These are phyloP conservation scores for Palloptera scutellata DNA, from an alignment of 2,888 invertebrate species.

Conservation along the genomic window DNA sequence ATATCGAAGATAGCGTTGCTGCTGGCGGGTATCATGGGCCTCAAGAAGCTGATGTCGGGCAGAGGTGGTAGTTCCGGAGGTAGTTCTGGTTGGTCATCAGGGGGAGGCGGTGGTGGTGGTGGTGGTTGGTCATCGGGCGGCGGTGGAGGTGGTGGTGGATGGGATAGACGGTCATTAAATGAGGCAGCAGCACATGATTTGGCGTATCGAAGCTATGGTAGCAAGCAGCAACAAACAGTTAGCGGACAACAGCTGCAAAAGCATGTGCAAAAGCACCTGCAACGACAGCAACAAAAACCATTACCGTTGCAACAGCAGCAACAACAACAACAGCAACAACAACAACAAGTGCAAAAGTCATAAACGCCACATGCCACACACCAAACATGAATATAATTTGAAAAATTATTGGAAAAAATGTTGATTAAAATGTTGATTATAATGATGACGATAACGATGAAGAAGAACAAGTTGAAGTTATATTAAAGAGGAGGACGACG, in stretches of 20 bases:
- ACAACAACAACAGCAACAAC: constrained; percentile 15
- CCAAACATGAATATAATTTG: constrained; percentile 2
- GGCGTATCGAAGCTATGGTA: constrained; percentile 75
- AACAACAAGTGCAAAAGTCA: constrained; percentile 31
- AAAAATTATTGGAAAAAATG: neutral
- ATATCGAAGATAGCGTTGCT: constrained; percentile 81
- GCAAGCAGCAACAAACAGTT: constrained; percentile 56
- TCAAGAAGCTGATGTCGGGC: constrained; percentile 80
- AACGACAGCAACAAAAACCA: constrained; percentile 14
- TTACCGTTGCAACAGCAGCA: constrained; percentile 3
- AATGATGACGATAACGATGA: constrained; percentile 10
- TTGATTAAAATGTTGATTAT: neutral
- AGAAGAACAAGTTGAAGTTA: neutral
- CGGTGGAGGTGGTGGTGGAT: constrained; percentile 68
- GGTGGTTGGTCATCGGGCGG: constrained; percentile 64
- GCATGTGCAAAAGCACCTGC: constrained; percentile 37
- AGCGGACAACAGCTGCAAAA: constrained; percentile 42
- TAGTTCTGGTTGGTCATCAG: constrained; percentile 66
- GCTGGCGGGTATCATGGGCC: constrained; percentile 80
- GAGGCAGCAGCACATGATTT: constrained; percentile 71
- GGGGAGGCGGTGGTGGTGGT: constrained; percentile 63
- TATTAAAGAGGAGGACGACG: neutral
- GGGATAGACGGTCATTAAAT: constrained; percentile 73
- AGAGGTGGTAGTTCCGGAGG: constrained; percentile 70
- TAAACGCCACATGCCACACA: constrained; percentile 25